Evolutionary conservation across 2,113 vertebrate genomes (phyloP).

Genomic region (Poeciliopsis prolifica): DNA sequence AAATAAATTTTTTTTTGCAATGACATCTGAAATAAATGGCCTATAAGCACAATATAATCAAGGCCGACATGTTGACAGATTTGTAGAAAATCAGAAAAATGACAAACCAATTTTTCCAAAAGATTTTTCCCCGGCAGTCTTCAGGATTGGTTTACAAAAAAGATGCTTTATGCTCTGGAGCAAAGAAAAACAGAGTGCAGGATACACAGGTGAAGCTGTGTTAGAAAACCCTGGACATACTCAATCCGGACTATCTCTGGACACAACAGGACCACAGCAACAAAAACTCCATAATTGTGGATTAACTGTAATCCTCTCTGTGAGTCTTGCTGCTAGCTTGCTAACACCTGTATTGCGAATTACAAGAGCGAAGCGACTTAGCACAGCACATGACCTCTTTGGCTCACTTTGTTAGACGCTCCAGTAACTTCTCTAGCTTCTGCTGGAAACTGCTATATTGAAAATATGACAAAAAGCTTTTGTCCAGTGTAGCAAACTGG

Average conservation of each 20-base stretch:
- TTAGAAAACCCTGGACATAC: constrained; percentile 48
- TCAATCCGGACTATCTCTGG: constrained; percentile 34
- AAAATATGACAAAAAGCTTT: neutral
- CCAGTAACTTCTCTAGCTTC: neutral
- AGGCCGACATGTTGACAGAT: constrained; percentile 24
- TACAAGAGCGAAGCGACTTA: constrained; percentile 46
- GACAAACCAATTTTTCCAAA: constrained; percentile 59
- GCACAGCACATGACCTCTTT: constrained; percentile 28
- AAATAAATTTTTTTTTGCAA: constrained; percentile 14
- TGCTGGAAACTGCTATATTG: constrained; percentile 27
- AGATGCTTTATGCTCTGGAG: constrained; percentile 48
- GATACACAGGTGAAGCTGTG: constrained; percentile 38
- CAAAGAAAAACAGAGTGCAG: constrained; percentile 29
- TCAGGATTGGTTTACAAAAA: constrained; percentile 58
- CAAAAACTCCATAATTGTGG: constrained; percentile 54
- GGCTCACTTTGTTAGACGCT: constrained; percentile 7
- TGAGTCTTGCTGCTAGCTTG: constrained; percentile 42
- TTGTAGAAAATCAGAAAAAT: constrained; percentile 50
- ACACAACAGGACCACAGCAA: constrained; percentile 30
- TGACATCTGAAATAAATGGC: constrained; percentile 44
- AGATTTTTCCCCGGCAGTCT: constrained; percentile 33
- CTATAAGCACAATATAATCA: constrained; percentile 12
- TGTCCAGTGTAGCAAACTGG: neutral
- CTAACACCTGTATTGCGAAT: constrained; percentile 61
- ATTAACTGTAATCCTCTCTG: constrained; percentile 72